phyloP scores from a whole-genome alignment of 2,113 vertebrate genomes.

The Toxotes chatareus region DNA sequence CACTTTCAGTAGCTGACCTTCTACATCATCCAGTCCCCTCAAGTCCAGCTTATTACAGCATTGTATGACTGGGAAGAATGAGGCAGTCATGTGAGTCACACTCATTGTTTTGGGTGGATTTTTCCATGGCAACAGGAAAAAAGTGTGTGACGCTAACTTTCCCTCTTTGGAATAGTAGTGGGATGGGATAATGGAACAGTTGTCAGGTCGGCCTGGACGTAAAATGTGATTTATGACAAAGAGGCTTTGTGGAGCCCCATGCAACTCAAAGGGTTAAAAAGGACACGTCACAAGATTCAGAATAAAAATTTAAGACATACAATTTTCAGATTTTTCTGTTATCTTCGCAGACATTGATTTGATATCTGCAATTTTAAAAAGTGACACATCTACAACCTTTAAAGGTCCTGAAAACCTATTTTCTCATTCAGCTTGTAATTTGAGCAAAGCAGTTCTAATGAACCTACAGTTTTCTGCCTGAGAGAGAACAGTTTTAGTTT shows the following conservation, averaged over 20 bases:
- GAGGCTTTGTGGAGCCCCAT: not conserved
- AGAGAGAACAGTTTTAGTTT: not conserved
- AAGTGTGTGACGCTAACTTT: slow-evolving; percentile 67
- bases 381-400: not conserved
- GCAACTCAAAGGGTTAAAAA: slow-evolving; percentile 23
- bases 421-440: not conserved
- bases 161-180: slow-evolving; percentile 48
- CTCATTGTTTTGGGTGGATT: slow-evolving; percentile 69
- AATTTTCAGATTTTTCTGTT: not conserved
- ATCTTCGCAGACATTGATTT: not conserved
- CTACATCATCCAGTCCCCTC: slow-evolving; percentile 40
- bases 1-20: slow-evolving; percentile 40
- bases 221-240: slow-evolving; percentile 40
- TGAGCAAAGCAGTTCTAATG: not conserved
- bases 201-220: slow-evolving; percentile 36
- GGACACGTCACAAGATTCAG: not conserved
- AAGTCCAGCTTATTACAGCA: slow-evolving; percentile 29
- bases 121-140: slow-evolving; percentile 66
- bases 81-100: slow-evolving; percentile 63
- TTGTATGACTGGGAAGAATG: slow-evolving; percentile 55
- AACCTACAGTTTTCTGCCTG: not conserved
- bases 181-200: slow-evolving; percentile 64
- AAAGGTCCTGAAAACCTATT: not conserved
- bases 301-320: not conserved
- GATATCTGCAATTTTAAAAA: not conserved